Evolutionary conservation across 2,797 vertebrate species (phyloP).

Genomic region (Ambastaia sidthimunki): DNA sequence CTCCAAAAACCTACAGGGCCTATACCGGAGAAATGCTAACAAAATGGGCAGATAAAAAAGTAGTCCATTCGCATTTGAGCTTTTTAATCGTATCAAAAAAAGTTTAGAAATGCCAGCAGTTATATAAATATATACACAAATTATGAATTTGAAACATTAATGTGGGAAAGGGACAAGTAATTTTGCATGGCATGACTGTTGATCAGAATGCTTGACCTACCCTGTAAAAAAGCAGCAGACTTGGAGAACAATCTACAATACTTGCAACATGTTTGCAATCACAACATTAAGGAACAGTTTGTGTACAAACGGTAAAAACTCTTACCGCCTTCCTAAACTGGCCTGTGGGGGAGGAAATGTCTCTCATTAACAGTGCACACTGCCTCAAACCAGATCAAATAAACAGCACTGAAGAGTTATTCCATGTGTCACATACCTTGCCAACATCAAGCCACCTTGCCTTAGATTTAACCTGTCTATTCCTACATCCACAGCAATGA

Average conservation of each 20-base stretch:
- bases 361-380: constrained; percentile 78
- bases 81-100: constrained; percentile 76
- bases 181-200: constrained; percentile 72
- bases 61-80: constrained; percentile 84
- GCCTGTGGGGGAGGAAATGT: constrained; percentile 84
- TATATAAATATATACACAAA: constrained; percentile 82
- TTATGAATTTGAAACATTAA: constrained; percentile 75
- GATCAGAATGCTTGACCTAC: constrained; percentile 74
- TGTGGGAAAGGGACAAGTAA: constrained; percentile 64
- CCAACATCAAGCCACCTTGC: constrained; percentile 59
- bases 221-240: constrained; percentile 78
- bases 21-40: constrained; percentile 93
- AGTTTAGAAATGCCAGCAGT: constrained; percentile 82
- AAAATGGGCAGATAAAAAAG: constrained; percentile 87
- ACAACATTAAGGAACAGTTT: constrained; percentile 64
- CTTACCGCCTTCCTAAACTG: constrained; percentile 83
- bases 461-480: constrained; percentile 69
- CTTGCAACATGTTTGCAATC: constrained; percentile 74
- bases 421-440: constrained; percentile 62
- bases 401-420: constrained; percentile 69
- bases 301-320: constrained; percentile 49
- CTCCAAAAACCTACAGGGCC: constrained; percentile 85
- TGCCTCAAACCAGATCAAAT: constrained; percentile 71
- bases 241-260: constrained; percentile 63
- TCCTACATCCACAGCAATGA: constrained; percentile 63